phyloP scores from a whole-genome alignment of 2,888 invertebrate species.

The Atrina japonica region DNA sequence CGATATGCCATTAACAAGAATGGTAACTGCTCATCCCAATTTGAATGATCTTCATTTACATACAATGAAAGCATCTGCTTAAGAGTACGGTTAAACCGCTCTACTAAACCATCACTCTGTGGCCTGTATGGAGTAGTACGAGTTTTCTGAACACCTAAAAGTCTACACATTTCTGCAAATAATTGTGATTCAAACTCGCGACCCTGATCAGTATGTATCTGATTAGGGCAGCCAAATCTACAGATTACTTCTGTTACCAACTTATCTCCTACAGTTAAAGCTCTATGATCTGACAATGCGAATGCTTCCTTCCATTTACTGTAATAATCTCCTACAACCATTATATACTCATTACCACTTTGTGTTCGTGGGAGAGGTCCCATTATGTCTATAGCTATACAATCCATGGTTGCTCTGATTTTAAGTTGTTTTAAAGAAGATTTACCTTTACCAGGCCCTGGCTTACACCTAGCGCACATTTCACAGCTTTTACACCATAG shows the following conservation, averaged over 20 bases:
- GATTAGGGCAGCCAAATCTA: too few relatives aligned
- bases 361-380: slow-evolving; percentile 52
- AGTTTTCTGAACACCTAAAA: slow-evolving; percentile 44
- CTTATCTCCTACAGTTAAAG: slow-evolving; percentile 45
- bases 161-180: slow-evolving; percentile 43
- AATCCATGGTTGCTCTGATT: slow-evolving; percentile 2
- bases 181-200: slow-evolving; percentile 54
- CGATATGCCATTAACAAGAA: too few relatives aligned
- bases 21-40: too few relatives aligned
- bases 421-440: slow-evolving; percentile 33
- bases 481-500: slow-evolving; percentile 47
- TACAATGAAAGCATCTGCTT: slow-evolving; percentile 39
- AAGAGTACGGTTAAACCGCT: slow-evolving; percentile 51
- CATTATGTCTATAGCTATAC: slow-evolving; percentile 52
- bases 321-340: slow-evolving; percentile 54
- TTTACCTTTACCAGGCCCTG: slow-evolving; percentile 44
- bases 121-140: slow-evolving; percentile 49
- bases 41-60: slow-evolving; percentile 39
- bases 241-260: slow-evolving; percentile 46
- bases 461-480: slow-evolving; percentile 41
- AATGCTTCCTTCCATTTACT: slow-evolving; percentile 49
- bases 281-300: slow-evolving; percentile 44
- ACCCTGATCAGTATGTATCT: slow-evolving; percentile 58
- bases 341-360: slow-evolving; percentile 51
- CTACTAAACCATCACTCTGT: slow-evolving; percentile 48